Conservation (phyloP, 2,888 invertebrate genomes). For the Acheta domesticus region DNA sequence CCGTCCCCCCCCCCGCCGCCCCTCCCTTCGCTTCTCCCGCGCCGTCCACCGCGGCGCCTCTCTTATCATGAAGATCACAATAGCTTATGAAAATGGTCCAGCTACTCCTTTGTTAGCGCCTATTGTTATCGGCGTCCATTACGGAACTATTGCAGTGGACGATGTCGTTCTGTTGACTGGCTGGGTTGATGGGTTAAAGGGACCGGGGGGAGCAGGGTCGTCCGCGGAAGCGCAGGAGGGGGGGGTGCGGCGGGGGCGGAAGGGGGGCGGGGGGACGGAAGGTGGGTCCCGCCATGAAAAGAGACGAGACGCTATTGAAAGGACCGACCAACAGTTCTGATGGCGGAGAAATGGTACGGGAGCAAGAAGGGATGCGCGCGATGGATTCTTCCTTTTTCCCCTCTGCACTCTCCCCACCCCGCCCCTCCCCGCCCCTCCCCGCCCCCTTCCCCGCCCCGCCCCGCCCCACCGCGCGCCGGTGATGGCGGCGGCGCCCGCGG, state of each 20-base stretch:
- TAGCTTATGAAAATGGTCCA: slow-evolving; percentile 41
- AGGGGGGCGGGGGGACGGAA: slow-evolving; percentile 23
- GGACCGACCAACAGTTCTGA: slow-evolving; percentile 26
- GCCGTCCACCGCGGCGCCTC: slow-evolving; percentile 11
- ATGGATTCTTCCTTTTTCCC: slow-evolving; percentile 19
- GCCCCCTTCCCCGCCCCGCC: not conserved
- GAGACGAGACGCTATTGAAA: slow-evolving; percentile 33
- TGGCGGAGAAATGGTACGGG: slow-evolving; percentile 31
- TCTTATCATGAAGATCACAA: slow-evolving; percentile 39
- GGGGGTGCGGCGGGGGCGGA: not conserved
- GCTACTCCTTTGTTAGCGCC: slow-evolving; percentile 40
- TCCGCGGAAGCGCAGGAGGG: not conserved
- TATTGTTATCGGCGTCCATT: slow-evolving; percentile 40
- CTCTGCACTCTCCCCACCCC: no score
- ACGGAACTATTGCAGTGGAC: slow-evolving; percentile 39
- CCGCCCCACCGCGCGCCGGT: not conserved
- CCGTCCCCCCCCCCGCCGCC: not conserved
- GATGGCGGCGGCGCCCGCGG: slow-evolving; percentile 26
- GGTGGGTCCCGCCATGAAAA: slow-evolving; percentile 23
- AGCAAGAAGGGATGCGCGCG: slow-evolving; percentile 27
- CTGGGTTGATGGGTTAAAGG: slow-evolving; percentile 27
- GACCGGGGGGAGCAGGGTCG: slow-evolving; percentile 25
- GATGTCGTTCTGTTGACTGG: slow-evolving; percentile 39
- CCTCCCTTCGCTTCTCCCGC: not conserved
- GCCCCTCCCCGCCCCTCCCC: no score